Base-by-base conservation (phyloP, 2,888 invertebrate species). In the Nomada lathburiana region DNA sequence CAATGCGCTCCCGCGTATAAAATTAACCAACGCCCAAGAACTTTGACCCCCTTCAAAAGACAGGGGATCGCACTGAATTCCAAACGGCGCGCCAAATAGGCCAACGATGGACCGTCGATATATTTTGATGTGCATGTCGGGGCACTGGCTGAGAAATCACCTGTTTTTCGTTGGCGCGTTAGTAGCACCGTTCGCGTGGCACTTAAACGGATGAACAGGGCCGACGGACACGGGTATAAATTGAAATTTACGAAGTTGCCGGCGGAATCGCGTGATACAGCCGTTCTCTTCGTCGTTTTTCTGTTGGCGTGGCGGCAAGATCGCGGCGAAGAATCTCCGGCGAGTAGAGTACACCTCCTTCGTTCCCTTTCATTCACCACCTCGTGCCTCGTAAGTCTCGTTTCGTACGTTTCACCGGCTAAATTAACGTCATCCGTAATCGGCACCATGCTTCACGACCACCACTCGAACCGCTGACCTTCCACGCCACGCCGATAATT, bases 201-300 rank as follows among this genome's bases (percentile, higher is more conserved):
- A 87, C 86, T 88, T 87, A 88, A 85, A 84, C 83, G 87, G 78
- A 53, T 75, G 77, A 85, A 73, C 82, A 80, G 87, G 81, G 78
- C 73, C 83, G 79, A 72, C 68, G 83, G 83, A 86, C 89, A 88
- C 83, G 84, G 86, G 89, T 88, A 89, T 90, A 91, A 91, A 91
- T 91, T 89, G 91, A 90, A 89, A 89, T 91, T 91, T 91, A 91
- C 90, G 88, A 88, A 91, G 90, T 88, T 88, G 89, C 86, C 88
- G 85, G 80, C 72, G 85, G 86, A 88, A 90, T 89, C 89, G 89
- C 86, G 88, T 88, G 88, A 90, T 86, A 86, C 86, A 85, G 74
- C 79, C 84, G 68, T 85, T 74, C 77, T 59, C 69, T 72, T 77
- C 59, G 64, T 83, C 80, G 65, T 87, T 87, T 83, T 85, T 79